Conservation (phyloP, 1,140 invertebrate genomes). For the Cherax destructor region DNA sequence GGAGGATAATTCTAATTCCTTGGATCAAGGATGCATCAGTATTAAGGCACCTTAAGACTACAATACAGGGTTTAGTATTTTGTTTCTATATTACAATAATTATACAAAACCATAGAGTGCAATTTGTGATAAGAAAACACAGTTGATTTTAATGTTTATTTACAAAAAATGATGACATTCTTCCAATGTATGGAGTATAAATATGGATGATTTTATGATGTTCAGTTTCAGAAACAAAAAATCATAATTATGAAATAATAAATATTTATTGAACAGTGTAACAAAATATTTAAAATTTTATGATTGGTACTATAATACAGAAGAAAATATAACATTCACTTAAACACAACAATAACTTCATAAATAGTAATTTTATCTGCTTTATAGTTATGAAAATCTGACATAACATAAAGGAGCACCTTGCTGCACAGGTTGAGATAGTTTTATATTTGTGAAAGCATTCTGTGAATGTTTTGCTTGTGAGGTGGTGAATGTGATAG, state of each 20-base stretch:
- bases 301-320: background rate
- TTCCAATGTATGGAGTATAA: constrained; percentile 1
- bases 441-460: background rate
- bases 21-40: no score
- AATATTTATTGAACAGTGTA: background rate
- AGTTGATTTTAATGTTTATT: background rate
- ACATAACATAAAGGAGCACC: background rate
- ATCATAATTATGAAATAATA: background rate
- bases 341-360: no score
- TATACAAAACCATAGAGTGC: no score
- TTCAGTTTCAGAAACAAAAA: background rate
- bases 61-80: no score
- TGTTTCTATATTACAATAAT: no score
- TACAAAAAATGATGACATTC: background rate
- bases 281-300: background rate
- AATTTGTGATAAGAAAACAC: background rate
- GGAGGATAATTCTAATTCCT: no score
- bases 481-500: no score
- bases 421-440: background rate
- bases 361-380: background rate
- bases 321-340: background rate
- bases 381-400: background rate
- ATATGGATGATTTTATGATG: constrained; percentile 2
- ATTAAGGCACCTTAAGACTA: no score
- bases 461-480: background rate